These are phyloP conservation scores for Tamias sibiricus DNA, from an alignment of 2,113 vertebrate species.

Conservation along the genomic window DNA sequence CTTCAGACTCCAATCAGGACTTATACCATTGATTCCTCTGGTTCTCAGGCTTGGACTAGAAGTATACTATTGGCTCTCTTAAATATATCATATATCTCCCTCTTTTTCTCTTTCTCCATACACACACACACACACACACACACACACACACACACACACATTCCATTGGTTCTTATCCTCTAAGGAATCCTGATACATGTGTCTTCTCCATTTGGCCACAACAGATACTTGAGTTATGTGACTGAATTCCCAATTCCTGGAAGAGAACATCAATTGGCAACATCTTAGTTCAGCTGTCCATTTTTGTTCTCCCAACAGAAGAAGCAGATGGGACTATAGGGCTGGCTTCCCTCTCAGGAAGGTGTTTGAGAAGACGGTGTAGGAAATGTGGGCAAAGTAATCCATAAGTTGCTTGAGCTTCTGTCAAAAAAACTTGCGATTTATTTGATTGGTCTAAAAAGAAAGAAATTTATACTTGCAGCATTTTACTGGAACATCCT, in stretches of 20 bases:
- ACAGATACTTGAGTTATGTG: neutral
- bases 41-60: neutral
- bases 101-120: no score
- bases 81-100: no score
- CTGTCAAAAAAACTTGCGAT: neutral
- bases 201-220: neutral
- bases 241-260: conserved; percentile 22
- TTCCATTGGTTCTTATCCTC: neutral
- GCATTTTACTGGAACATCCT: neutral
- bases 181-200: neutral
- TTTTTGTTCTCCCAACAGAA: neutral
- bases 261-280: conserved; percentile 6
- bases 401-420: neutral
- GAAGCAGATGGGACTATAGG: neutral
- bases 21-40: neutral
- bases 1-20: neutral
- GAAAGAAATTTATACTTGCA: neutral
- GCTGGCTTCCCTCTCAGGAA: neutral
- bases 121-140: neutral
- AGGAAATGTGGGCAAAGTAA: neutral
- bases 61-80: neutral
- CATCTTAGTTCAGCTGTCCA: neutral
- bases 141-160: neutral
- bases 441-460: neutral
- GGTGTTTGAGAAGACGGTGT: neutral